These are phyloP conservation scores for Drosophila sulfurigaster DNA, from an alignment of 1,140 invertebrate species.

Conservation along the genomic window DNA sequence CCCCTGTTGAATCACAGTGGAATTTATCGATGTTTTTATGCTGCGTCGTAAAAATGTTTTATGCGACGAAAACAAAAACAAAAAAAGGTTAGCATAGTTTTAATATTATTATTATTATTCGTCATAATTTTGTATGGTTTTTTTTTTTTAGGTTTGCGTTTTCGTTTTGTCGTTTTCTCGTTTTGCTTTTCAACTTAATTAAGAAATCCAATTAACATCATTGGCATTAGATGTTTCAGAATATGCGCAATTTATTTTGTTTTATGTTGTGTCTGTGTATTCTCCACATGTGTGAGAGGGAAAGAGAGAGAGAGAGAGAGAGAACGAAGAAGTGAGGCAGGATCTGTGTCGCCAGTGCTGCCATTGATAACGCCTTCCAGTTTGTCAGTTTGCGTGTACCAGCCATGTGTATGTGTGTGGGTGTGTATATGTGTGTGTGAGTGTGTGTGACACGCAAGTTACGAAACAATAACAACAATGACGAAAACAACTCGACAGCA, in stretches of 20 bases:
- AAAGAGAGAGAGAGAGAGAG: not conserved
- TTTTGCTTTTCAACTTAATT: conserved; percentile 74
- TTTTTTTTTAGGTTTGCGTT: conserved; percentile 10
- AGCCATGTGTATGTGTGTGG: conserved; percentile 15
- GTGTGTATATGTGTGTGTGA: conserved; percentile 6
- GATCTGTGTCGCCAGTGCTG: conserved; percentile 50
- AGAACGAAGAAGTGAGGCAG: conserved; percentile 16
- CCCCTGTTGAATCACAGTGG: no score
- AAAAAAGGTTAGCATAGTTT: conserved; percentile 11
- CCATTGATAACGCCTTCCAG: conserved; percentile 34
- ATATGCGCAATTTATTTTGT: conserved; percentile 78
- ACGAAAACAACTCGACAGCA: conserved; percentile 29
- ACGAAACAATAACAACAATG: conserved; percentile 46
- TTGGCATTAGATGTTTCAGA: conserved; percentile 76
- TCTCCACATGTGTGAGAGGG: no score
- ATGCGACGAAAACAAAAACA: not conserved
- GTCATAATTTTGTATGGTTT: conserved; percentile 11
- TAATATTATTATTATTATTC: not conserved
- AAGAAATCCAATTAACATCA: conserved; percentile 82
- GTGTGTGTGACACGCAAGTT: conserved; percentile 42
- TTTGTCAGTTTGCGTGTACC: conserved; percentile 37
- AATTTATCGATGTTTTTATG: no score
- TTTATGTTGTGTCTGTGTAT: conserved; percentile 35
- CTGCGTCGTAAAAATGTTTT: conserved; percentile 4
- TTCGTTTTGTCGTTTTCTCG: conserved; percentile 27